Evolutionary conservation across 2,888 invertebrate species (phyloP).

Genomic region (Elegia similella): DNA sequence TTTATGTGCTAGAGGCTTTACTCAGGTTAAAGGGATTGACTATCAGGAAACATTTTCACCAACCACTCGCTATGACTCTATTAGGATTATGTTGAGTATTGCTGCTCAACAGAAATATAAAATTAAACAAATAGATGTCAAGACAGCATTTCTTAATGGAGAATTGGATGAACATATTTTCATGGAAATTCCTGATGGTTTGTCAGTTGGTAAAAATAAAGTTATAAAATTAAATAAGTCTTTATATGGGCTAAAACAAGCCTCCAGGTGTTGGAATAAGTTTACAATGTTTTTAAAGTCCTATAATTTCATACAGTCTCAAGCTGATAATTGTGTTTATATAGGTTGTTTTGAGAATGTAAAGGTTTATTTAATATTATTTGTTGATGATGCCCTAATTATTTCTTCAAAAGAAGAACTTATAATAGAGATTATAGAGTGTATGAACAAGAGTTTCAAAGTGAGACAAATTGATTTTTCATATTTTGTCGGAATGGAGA

Average conservation of each 20-base stretch:
- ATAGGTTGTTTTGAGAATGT: conserved; percentile 25
- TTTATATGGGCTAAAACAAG: too few relatives aligned
- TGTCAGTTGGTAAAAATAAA: too few relatives aligned
- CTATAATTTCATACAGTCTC: conserved; percentile 30
- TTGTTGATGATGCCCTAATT: conserved; percentile 42
- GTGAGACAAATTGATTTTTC: conserved; percentile 23
- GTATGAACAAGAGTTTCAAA: conserved; percentile 29
- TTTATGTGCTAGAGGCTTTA: conserved; percentile 1
- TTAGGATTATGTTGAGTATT: not conserved
- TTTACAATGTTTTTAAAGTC: conserved; percentile 27
- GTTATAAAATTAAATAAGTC: too few relatives aligned
- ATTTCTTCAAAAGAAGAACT: conserved; percentile 20
- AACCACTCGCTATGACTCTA: not conserved
- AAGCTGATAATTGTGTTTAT: too few relatives aligned
- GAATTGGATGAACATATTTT: too few relatives aligned
- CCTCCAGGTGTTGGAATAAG: conserved; percentile 31
- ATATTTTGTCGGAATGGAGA: too few relatives aligned
- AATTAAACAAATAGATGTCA: conserved; percentile 31
- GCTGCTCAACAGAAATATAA: conserved; percentile 13
- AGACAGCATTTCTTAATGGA: too few relatives aligned
- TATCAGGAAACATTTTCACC: not conserved
- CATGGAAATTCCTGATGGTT: too few relatives aligned
- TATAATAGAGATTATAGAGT: conserved; percentile 22
- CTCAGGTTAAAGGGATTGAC: too few relatives aligned
- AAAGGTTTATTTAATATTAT: conserved; percentile 33